phyloP scores from a whole-genome alignment of 2,113 vertebrate genomes.

The Pristiophorus japonicus region DNA sequence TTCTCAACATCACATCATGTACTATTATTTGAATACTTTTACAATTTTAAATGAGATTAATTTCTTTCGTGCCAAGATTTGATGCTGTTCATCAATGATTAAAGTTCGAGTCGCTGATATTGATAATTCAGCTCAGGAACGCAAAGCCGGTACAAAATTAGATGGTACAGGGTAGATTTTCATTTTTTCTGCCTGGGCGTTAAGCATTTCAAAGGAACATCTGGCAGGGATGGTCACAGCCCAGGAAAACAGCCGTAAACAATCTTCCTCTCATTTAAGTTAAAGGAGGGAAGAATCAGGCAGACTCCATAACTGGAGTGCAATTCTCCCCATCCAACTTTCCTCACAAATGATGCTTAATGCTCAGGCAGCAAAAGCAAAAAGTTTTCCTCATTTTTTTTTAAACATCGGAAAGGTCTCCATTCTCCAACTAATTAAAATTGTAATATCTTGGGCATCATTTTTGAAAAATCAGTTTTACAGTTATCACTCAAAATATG shows the following conservation, averaged over 20 bases:
- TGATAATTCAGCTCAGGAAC: neutral
- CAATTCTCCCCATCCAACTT: neutral
- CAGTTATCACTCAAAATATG: neutral
- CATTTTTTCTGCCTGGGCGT: neutral
- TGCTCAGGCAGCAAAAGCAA: neutral
- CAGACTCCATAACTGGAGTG: neutral
- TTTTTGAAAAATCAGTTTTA: neutral
- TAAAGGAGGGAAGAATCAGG: neutral
- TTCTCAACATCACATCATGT: too few species aligned
- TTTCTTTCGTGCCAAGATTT: neutral
- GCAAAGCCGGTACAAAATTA: neutral
- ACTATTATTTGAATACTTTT: neutral
- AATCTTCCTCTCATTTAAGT: neutral
- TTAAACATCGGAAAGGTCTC: neutral
- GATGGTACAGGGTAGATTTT: neutral
- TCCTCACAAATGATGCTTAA: neutral
- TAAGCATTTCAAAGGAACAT: neutral
- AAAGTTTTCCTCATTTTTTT: neutral
- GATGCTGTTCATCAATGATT: neutral
- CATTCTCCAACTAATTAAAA: neutral
- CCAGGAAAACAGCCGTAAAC: too few species aligned
- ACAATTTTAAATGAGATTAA: neutral
- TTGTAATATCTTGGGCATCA: neutral
- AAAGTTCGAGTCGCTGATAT: neutral
- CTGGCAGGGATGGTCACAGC: neutral